These are phyloP conservation scores for Podarcis cretensis DNA, from an alignment of 2,113 vertebrate genomes.

Conservation along the genomic window DNA sequence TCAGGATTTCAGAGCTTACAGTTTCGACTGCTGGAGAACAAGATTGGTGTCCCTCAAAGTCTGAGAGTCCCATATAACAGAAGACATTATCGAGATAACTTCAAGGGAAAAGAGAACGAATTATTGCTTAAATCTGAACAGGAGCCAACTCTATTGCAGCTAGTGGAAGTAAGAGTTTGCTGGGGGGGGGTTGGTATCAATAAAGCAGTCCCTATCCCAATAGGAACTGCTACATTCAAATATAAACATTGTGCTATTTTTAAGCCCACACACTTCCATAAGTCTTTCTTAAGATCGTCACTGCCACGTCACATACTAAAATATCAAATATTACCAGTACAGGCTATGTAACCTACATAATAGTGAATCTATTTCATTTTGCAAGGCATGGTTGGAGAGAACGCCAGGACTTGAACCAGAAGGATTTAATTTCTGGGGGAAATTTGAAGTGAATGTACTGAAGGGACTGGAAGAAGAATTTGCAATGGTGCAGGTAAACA, in stretches of 20 bases:
- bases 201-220: not conserved
- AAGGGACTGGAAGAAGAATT: constrained; percentile 84
- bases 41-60: constrained; percentile 91
- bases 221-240: not conserved
- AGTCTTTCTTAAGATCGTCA: not conserved
- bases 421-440: constrained; percentile 95
- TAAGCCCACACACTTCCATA: not conserved
- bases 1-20: constrained; percentile 98
- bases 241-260: not conserved
- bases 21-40: constrained; percentile 94
- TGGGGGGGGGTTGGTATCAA: no score
- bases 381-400: constrained; percentile 95
- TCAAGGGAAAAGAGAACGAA: constrained; percentile 86
- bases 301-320: no score
- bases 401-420: constrained; percentile 90
- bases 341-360: not conserved
- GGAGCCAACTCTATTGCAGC: constrained; percentile 86
- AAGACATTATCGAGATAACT: constrained; percentile 92
- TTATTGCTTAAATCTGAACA: constrained; percentile 84
- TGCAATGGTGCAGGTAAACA: constrained; percentile 83
- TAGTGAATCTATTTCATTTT: not conserved
- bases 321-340: not conserved
- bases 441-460: constrained; percentile 87
- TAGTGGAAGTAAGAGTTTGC: constrained; percentile 85
- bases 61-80: constrained; percentile 93